These are phyloP conservation scores for Pogonophryne albipinna DNA, from an alignment of 2,797 vertebrate genomes.

Conservation along the genomic window DNA sequence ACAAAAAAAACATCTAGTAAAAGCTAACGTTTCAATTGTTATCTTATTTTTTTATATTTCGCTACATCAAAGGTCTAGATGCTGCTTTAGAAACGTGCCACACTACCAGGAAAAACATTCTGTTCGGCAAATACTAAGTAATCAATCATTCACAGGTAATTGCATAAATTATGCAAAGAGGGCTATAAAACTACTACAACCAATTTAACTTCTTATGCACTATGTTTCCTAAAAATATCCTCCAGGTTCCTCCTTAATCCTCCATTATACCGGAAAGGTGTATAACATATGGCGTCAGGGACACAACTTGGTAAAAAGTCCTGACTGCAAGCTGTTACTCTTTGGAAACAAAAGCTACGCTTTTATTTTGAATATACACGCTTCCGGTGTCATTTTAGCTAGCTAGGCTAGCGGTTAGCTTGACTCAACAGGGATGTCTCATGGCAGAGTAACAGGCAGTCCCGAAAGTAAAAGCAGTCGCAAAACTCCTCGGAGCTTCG, in stretches of 20 bases:
- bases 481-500: slow-evolving; percentile 3
- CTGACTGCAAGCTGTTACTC: too few species aligned
- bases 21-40: neutral
- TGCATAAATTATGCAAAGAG: neutral
- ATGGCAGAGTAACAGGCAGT: slow-evolving; percentile 67
- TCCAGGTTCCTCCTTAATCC: neutral
- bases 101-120: neutral
- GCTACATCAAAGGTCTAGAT: neutral
- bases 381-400: slow-evolving; percentile 37
- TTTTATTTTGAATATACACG: slow-evolving; percentile 60
- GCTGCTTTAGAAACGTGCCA: neutral
- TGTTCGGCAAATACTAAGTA: neutral
- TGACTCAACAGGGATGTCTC: slow-evolving; percentile 75
- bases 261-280: neutral
- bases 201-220: neutral
- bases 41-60: neutral
- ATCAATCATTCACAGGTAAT: neutral
- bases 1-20: neutral
- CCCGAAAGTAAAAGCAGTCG: slow-evolving; percentile 48
- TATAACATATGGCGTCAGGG: neutral
- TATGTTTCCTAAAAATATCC: neutral
- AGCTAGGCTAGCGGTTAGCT: slow-evolving; percentile 21
- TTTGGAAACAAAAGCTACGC: neutral
- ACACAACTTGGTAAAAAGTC: too few species aligned
- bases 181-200: neutral